Base-by-base conservation (phyloP, 2,888 invertebrate genomes). In the Eupithecia pulchellata region DNA sequence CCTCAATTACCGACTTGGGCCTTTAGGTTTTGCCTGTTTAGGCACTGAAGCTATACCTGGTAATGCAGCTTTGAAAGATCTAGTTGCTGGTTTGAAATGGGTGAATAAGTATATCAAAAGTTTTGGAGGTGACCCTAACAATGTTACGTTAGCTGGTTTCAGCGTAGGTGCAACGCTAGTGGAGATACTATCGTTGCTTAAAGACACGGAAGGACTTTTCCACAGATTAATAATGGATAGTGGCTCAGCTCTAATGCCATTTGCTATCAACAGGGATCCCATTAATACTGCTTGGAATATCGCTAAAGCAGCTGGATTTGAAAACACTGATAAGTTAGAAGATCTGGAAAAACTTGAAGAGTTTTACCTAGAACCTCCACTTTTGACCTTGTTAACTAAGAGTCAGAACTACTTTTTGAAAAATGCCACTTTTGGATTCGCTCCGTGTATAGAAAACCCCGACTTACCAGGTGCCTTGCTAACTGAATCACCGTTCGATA, bases 11-110 rank as follows among this genome's bases (percentile, higher is more conserved):
- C 94, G 97, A 78, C 91, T 96, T 65, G 97, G 97, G 76, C 96
- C 97, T 9, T 95, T 96, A 77, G 97, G 96, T 20, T 97, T 97
- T 86, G 95, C 96, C 29, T 95, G 95, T 75, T 87, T 96, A 63
- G 96, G 95, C 3, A 95, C 91, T 42, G 88, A 92, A 78, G 95
- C 95, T 75, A 95, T 96, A 32, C 96, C 97, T 0, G 98, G 98
- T 0, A 99, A 99, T 86, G 96, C 97, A 75, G 99, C 97, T 0
- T 86, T 99, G 62, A 96, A 97, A 85, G 98, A 99, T 86, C 97
- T 98, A 85, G 95, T 97, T 66, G 95, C 97, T 84, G 98, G 97
- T 0, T 89, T 99, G 62, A 89, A 95, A 76, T 97, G 97, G 96
- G 95, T 97, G 1, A 95, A 96, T 74, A 95, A 96, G 74, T 97